Evolutionary conservation across 2,888 invertebrate species (phyloP).

Genomic region (Mycalesis mineus): DNA sequence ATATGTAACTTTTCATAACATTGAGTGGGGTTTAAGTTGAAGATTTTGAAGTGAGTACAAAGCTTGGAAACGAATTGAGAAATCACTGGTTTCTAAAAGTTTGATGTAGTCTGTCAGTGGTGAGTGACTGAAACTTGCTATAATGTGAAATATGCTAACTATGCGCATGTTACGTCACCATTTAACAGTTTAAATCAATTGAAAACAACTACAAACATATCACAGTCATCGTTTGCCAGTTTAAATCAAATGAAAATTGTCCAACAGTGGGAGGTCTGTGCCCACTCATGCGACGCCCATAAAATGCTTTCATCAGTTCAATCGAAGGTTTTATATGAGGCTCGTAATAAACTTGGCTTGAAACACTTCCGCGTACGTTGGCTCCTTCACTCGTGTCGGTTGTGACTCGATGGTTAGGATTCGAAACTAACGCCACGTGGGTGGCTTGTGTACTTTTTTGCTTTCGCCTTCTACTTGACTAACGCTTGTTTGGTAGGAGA

Average conservation of each 20-base stretch:
- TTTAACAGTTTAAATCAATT: no score
- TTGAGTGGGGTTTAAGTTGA: no score
- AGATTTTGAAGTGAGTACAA: no score
- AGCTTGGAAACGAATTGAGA: no score
- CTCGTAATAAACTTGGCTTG: conserved; percentile 26
- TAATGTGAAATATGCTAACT: no score
- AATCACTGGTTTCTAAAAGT: no score
- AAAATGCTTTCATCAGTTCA: conserved; percentile 24
- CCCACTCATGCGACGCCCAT: neutral
- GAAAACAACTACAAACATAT: neutral
- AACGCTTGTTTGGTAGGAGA: conserved; percentile 55
- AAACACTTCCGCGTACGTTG: conserved; percentile 45
- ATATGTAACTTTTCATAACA: no score
- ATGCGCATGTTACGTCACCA: no score
- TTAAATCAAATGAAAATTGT: conserved; percentile 16
- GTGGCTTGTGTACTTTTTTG: conserved; percentile 42
- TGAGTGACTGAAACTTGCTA: no score
- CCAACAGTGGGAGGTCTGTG: conserved; percentile 25
- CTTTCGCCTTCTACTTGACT: conserved; percentile 41
- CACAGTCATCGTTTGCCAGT: neutral
- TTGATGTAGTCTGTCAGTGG: no score
- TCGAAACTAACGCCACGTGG: conserved; percentile 56
- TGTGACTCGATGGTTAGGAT: conserved; percentile 34
- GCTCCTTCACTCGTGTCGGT: conserved; percentile 42
- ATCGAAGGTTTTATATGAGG: conserved; percentile 24